These are phyloP conservation scores for Notoglanidium macrostoma DNA, from an alignment of 2,797 vertebrate species.

Conservation along the genomic window DNA sequence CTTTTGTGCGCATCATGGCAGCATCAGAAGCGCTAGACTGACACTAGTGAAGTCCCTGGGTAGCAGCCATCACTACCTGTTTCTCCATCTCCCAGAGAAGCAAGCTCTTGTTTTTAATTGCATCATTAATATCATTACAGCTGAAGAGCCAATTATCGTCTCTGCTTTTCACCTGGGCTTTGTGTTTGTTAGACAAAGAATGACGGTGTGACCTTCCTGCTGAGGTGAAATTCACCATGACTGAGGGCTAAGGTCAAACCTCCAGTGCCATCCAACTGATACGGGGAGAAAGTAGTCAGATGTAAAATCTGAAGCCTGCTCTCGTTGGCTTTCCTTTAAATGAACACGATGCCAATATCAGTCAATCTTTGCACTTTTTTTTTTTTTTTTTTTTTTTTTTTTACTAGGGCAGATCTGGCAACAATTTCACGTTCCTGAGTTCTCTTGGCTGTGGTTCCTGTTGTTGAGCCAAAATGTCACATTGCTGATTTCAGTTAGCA, in stretches of 20 bases:
- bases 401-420: not conserved
- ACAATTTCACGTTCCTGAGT: not conserved
- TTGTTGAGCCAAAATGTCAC: conserved; percentile 13
- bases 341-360: not conserved
- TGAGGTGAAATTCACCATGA: conserved; percentile 18
- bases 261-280: conserved; percentile 7
- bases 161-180: conserved; percentile 56
- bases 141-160: conserved; percentile 65
- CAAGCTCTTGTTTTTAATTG: conserved; percentile 67
- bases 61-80: conserved; percentile 69
- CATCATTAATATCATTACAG: conserved; percentile 72
- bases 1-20: conserved; percentile 66
- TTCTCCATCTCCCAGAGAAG: conserved; percentile 62
- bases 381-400: conserved; percentile 7
- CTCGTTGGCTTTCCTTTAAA: conserved; percentile 12
- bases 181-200: conserved; percentile 33
- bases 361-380: not conserved
- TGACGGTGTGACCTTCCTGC: conserved; percentile 32
- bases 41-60: conserved; percentile 73
- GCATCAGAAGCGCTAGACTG: conserved; percentile 70
- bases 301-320: conserved; percentile 7
- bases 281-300: not conserved
- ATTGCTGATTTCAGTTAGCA: not conserved
- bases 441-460: conserved; percentile 16
- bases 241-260: conserved; percentile 20